phyloP scores from a whole-genome alignment of 2,797 vertebrate species.

The Yasuhikotakia modesta region DNA sequence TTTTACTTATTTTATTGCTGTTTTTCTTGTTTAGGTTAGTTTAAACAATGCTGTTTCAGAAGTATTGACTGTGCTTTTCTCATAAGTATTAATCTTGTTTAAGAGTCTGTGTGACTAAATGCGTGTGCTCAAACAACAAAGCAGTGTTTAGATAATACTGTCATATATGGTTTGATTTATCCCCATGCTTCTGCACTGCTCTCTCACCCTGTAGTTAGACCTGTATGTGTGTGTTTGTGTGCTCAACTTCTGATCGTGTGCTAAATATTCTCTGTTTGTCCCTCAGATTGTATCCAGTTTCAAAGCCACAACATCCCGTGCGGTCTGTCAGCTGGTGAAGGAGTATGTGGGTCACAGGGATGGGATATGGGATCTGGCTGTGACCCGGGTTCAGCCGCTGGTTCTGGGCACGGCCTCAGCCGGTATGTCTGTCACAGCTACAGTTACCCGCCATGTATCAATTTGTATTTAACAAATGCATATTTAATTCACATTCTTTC shows the following conservation, averaged over 20 bases:
- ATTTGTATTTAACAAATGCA: too few relatives aligned
- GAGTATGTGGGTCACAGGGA: constrained; percentile 96
- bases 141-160: constrained; percentile 34
- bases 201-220: constrained; percentile 21
- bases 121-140: constrained; percentile 29
- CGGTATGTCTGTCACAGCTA: too few relatives aligned
- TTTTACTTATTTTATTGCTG: too few relatives aligned
- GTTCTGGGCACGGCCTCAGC: constrained; percentile 96
- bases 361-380: constrained; percentile 96
- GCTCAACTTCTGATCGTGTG: neutral
- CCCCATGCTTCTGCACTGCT: constrained; percentile 51
- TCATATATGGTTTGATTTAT: constrained; percentile 36
- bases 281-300: constrained; percentile 97
- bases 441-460: neutral
- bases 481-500: too few relatives aligned
- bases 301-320: constrained; percentile 94
- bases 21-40: constrained; percentile 18
- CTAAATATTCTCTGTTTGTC: constrained; percentile 21
- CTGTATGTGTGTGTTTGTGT: neutral
- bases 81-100: too few relatives aligned
- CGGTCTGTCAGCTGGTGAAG: constrained; percentile 94
- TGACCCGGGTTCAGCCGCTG: constrained; percentile 89
- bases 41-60: constrained; percentile 23
- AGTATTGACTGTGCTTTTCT: constrained; percentile 49
- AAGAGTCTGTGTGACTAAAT: too few relatives aligned